Percentiles rank a stretch among this genome's conserved stretches.
Conservation (phyloP, 2,888 invertebrate genomes). For the Nomada flava region DNA sequence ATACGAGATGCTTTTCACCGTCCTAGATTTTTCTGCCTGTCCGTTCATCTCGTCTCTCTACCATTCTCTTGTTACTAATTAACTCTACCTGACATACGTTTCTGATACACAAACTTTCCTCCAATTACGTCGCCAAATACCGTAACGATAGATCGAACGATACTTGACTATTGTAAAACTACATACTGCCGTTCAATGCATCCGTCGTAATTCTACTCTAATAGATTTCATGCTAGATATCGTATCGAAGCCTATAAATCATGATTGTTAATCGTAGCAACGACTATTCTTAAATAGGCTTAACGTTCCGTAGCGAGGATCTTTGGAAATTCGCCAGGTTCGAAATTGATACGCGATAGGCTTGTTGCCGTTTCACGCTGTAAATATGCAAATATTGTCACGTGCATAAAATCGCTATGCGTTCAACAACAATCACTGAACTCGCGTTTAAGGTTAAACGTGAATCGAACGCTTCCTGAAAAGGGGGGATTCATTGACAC, state of each 20-base stretch:
- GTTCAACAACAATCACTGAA: background rate
- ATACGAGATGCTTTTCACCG: constrained; percentile 74
- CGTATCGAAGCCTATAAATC: constrained; percentile 21
- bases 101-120: background rate
- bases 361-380: background rate
- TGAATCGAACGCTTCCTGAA: constrained; percentile 41
- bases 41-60: constrained; percentile 35
- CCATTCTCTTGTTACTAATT: constrained; percentile 31
- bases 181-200: no score
- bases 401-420: background rate
- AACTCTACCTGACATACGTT: constrained; percentile 25
- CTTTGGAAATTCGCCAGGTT: constrained; percentile 16
- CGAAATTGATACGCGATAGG: background rate
- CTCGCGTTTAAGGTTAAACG: constrained; percentile 2
- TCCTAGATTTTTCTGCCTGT: constrained; percentile 72
- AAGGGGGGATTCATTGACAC: constrained; percentile 39
- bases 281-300: constrained; percentile 2
- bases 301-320: background rate
- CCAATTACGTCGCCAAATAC: background rate
- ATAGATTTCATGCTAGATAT: background rate
- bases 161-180: background rate
- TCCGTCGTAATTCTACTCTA: background rate
- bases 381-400: background rate
- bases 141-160: background rate
- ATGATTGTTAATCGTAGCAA: background rate